Conservation (phyloP, 2,888 invertebrate species). For the Formica aserva region DNA sequence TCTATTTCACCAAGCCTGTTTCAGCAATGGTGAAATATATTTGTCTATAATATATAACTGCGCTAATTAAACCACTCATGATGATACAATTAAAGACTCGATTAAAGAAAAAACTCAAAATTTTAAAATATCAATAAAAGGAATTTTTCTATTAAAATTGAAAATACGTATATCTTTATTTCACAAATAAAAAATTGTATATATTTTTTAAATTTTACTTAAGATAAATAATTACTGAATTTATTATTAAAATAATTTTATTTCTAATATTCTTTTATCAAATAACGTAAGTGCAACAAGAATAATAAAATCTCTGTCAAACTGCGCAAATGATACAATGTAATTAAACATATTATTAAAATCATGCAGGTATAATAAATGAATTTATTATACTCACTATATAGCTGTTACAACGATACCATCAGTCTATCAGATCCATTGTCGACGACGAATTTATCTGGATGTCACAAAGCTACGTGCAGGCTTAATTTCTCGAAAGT, state of each 20-base stretch:
- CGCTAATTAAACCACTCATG: background rate
- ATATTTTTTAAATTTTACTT: background rate
- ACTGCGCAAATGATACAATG: background rate
- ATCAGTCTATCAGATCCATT: background rate
- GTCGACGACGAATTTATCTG: background rate
- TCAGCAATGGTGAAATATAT: constrained; percentile 13
- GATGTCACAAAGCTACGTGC: background rate
- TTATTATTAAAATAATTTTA: background rate
- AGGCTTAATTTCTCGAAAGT: background rate
- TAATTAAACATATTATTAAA: background rate
- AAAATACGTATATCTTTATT: background rate
- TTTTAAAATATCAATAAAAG: background rate
- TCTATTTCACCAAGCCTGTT: background rate
- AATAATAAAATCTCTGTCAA: background rate
- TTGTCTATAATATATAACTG: background rate
- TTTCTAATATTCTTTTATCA: background rate
- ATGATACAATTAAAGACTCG: background rate
- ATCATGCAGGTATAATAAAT: background rate
- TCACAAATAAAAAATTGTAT: background rate
- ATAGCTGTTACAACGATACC: background rate
- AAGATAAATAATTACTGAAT: too few species aligned
- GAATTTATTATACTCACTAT: background rate
- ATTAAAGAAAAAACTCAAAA: background rate
- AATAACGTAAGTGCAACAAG: background rate
- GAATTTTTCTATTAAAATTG: background rate